Conservation (phyloP, 2,888 invertebrate species). For the Thera britannica region DNA sequence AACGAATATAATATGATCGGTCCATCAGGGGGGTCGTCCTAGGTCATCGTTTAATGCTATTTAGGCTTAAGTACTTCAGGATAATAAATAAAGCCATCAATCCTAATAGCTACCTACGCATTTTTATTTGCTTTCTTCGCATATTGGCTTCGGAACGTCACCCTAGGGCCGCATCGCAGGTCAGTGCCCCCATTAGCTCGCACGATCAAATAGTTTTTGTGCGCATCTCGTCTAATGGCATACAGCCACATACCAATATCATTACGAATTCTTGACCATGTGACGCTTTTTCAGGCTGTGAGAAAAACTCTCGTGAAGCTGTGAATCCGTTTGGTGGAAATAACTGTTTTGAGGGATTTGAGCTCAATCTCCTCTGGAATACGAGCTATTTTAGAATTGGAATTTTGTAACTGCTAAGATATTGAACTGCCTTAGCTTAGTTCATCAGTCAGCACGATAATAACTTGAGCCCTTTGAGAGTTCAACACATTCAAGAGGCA, state of each 20-base stretch:
- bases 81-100: slow-evolving; percentile 34
- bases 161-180: slow-evolving; percentile 35
- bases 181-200: slow-evolving; percentile 28
- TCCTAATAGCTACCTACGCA: slow-evolving; percentile 32
- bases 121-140: slow-evolving; percentile 27
- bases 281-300: slow-evolving; percentile 12
- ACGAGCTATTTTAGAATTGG: background rate
- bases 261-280: slow-evolving; percentile 18
- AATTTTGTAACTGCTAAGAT: background rate
- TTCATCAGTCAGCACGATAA: background rate
- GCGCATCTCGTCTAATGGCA: slow-evolving; percentile 23
- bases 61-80: background rate
- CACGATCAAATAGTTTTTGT: slow-evolving; percentile 33
- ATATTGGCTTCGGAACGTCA: slow-evolving; percentile 35
- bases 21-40: background rate
- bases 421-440: background rate
- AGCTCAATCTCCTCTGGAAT: slow-evolving; percentile 1
- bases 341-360: background rate
- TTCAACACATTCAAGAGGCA: slow-evolving; percentile 1
- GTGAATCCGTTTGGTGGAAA: background rate
- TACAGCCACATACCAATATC: slow-evolving; percentile 19
- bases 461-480: slow-evolving; percentile 6
- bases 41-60: background rate
- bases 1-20: background rate
- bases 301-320: slow-evolving; percentile 1